Percentiles rank a stretch among this genome's conserved stretches.
Evolutionary conservation across 2,113 vertebrate species (phyloP).

Genomic region (Trinectes maculatus): DNA sequence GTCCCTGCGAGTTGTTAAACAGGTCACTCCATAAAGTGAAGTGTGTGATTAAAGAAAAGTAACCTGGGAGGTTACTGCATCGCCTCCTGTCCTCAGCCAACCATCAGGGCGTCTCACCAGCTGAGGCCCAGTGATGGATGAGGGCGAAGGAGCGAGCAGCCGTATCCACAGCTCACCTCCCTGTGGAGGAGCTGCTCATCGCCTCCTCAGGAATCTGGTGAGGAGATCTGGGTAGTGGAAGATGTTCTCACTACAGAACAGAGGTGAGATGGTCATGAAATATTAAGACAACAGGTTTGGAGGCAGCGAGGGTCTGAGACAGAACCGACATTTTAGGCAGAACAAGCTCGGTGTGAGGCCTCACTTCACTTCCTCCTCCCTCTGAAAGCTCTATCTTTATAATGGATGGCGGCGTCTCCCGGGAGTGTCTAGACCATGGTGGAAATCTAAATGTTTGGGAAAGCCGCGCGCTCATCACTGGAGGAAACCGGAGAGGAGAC

Average conservation of each 20-base stretch:
- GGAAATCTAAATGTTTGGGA: constrained; percentile 64
- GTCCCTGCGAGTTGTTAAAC: constrained; percentile 54
- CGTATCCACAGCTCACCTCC: not conserved
- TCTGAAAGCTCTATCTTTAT: constrained; percentile 66
- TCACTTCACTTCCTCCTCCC: constrained; percentile 57
- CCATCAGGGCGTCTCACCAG: not conserved
- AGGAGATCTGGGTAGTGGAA: constrained; percentile 29
- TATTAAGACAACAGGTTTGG: constrained; percentile 53
- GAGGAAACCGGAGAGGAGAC: constrained; percentile 25
- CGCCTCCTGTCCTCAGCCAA: constrained; percentile 1
- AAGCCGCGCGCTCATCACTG: constrained; percentile 39
- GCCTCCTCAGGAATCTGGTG: constrained; percentile 43
- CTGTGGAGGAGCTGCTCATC: constrained; percentile 5
- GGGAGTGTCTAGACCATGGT: constrained; percentile 71
- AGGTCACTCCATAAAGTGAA: constrained; percentile 66
- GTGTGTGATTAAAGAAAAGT: constrained; percentile 60
- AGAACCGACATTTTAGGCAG: constrained; percentile 64
- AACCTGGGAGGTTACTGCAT: constrained; percentile 10
- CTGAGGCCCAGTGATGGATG: constrained; percentile 44
- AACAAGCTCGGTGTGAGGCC: constrained; percentile 42
- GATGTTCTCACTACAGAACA: constrained; percentile 10
- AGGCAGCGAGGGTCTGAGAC: constrained; percentile 11
- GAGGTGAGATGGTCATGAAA: constrained; percentile 63
- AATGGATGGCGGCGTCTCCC: constrained; percentile 67
- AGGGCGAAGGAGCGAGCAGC: constrained; percentile 21